These are phyloP conservation scores for Cyclina sinensis DNA, from an alignment of 1,140 invertebrate species.

Conservation along the genomic window DNA sequence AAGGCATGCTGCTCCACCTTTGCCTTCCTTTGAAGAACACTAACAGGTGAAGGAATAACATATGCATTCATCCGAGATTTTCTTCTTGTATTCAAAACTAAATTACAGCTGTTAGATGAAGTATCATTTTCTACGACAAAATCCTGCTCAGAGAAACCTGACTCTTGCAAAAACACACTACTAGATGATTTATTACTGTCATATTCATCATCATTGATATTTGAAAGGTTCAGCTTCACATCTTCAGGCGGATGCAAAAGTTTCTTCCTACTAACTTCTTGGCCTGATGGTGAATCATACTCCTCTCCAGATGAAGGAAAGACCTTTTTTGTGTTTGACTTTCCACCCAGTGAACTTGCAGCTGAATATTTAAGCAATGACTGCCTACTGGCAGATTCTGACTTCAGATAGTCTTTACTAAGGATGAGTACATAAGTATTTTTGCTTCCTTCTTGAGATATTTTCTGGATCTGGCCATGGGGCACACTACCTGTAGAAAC, in stretches of 20 bases:
- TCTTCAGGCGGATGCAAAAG: constrained; percentile 25
- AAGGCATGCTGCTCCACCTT: constrained; percentile 44
- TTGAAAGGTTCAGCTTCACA: constrained; percentile 58
- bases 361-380: constrained; percentile 19
- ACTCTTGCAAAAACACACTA: constrained; percentile 57
- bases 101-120: neutral
- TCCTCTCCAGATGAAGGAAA: neutral
- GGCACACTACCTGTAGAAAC: neutral
- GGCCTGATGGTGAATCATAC: constrained; percentile 39
- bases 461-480: constrained; percentile 64
- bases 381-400: neutral
- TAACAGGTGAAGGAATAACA: constrained; percentile 27
- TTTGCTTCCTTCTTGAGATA: constrained; percentile 60
- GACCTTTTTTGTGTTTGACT: neutral
- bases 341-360: neutral
- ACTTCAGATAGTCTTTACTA: constrained; percentile 60
- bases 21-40: neutral
- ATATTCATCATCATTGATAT: constrained; percentile 69
- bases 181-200: constrained; percentile 52
- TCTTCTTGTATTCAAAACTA: neutral
- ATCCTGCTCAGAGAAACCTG: constrained; percentile 24
- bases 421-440: constrained; percentile 64
- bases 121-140: constrained; percentile 43
- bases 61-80: constrained; percentile 58
- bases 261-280: constrained; percentile 38